These are phyloP conservation scores for Furcifer pardalis DNA, from an alignment of 2,797 vertebrate genomes.

Conservation along the genomic window DNA sequence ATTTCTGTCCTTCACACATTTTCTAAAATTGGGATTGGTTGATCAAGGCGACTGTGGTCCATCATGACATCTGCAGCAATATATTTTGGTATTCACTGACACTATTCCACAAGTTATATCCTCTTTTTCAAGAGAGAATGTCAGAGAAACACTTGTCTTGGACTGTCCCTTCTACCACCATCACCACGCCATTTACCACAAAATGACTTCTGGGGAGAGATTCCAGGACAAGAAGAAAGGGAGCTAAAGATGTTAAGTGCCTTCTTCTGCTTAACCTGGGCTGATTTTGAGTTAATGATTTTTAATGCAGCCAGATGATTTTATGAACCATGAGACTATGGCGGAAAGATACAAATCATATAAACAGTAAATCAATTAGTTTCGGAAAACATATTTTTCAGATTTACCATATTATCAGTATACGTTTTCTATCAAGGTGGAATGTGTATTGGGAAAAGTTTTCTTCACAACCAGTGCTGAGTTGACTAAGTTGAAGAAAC, in stretches of 20 bases:
- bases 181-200: neutral
- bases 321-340: neutral
- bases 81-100: neutral
- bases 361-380: neutral
- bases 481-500: constrained; percentile 69
- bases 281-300: neutral
- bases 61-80: neutral
- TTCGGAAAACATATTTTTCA: neutral
- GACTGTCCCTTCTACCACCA: neutral
- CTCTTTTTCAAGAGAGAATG: neutral
- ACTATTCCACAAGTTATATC: no score
- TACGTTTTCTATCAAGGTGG: constrained; percentile 77
- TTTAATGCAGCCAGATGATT: neutral
- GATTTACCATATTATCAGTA: neutral
- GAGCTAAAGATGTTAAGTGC: neutral
- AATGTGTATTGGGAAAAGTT: constrained; percentile 86
- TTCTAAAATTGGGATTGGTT: no score
- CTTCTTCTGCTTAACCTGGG: neutral
- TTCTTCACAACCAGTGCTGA: constrained; percentile 82
- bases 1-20: no score
- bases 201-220: neutral
- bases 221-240: neutral
- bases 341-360: neutral
- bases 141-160: neutral
- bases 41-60: no score